Evolutionary conservation across 2,797 vertebrate species (phyloP), one percentile per base, ranked within the genome.

Genomic region (Scleropages formosus): DNA sequence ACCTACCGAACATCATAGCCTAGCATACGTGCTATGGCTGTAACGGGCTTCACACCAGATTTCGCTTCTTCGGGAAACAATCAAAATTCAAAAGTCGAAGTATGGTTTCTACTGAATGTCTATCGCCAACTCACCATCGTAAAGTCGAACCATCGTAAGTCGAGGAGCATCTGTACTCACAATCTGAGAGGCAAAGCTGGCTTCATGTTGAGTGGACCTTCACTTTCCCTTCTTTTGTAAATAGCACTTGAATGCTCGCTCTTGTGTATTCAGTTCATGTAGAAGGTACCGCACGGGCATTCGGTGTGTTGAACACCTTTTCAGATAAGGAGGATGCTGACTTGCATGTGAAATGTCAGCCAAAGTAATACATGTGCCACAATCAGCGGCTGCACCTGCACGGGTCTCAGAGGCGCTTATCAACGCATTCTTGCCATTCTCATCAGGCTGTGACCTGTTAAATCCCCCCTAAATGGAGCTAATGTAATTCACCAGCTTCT

Each of bases 331-430:
- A 16, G 26, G 62, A 31, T 39, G 20, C 62, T 60, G 53, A 73
- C 61, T 70, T 59, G 49, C 18, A n/a, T 67, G 69, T 60, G 31
- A 77, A 76, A 77, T 60, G 62, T 49, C 76, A 77, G 18, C 76
- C 53, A 60, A 73, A 39, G 76, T 49, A 66, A 72, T 27, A 20
- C 18, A 65, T 70, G 59, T n/a, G 15, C 49, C 26, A 39, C n/a
- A 51, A 59, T 73, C 61, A 59, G 56, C 71, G 58, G 65, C 51
- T 16, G 61, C 53, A 72, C 68, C 68, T 27, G 68, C 49, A n/a
- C 26, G 56, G 27, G 16, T 24, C 51, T 71, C 51, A 24, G 11
- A 53, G 68, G 18, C 47, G 53, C 74, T 49, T 69, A 60, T 69
- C 39, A 22, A 16, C 44, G 47, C 47, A 44, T 39, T 51, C 27